phyloP scores from a whole-genome alignment of 1,140 invertebrate genomes.

The Lanistes nyassanus region DNA sequence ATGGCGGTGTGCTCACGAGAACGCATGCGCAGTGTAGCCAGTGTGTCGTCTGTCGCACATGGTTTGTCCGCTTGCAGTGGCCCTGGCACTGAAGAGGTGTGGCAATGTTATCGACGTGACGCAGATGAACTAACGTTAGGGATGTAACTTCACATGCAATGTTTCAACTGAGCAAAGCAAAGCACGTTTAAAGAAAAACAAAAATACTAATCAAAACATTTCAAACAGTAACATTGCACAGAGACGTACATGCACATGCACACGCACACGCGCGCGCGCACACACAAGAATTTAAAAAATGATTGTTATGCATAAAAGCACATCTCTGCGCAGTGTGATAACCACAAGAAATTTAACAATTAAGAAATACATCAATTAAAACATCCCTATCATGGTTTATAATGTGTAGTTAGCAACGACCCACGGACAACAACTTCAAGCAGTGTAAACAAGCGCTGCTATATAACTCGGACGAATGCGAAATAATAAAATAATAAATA shows the following conservation, averaged over 20 bases:
- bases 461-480: no score
- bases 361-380: no score
- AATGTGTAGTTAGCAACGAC: no score
- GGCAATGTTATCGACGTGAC: not conserved
- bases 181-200: no score
- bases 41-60: slow-evolving; percentile 46
- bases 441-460: no score
- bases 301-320: slow-evolving; percentile 2
- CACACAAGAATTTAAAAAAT: not conserved
- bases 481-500: no score
- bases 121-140: not conserved
- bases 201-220: no score
- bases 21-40: slow-evolving; percentile 51
- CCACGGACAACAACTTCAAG: no score
- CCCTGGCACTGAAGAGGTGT: not conserved
- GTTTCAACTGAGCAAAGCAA: not conserved
- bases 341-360: no score
- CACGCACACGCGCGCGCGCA: not conserved
- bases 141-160: not conserved
- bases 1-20: slow-evolving; percentile 59
- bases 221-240: not conserved
- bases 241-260: not conserved
- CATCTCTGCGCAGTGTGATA: not conserved
- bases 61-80: not conserved
- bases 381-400: no score